Percentiles rank a stretch among this genome's conserved stretches.
Evolutionary conservation across 1,140 invertebrate genomes (phyloP).

Genomic region (Patella vulgata): DNA sequence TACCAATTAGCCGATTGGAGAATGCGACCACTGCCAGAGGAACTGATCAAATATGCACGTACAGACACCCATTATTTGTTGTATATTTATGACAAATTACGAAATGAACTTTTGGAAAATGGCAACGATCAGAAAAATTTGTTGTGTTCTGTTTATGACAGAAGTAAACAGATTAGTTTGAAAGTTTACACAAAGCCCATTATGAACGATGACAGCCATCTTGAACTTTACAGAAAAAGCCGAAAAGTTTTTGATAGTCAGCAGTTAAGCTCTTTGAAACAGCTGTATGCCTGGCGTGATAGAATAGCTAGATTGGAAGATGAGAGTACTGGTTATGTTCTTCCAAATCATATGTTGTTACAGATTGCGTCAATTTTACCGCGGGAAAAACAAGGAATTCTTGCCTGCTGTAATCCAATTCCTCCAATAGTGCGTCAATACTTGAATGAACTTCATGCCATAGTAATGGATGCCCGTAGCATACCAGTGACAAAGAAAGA

Average conservation of each 20-base stretch:
- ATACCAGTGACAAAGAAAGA: slow-evolving; percentile 76
- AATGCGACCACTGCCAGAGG: slow-evolving; percentile 86
- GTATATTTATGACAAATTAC: slow-evolving; percentile 88
- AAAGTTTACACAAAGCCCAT: slow-evolving; percentile 85
- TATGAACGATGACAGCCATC: slow-evolving; percentile 78
- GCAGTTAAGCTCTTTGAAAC: slow-evolving; percentile 84
- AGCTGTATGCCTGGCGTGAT: slow-evolving; percentile 92
- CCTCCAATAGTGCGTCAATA: slow-evolving; percentile 86
- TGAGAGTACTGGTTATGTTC: slow-evolving; percentile 88
- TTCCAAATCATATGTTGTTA: slow-evolving; percentile 96
- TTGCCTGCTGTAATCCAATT: slow-evolving; percentile 93
- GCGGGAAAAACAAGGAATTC: slow-evolving; percentile 89
- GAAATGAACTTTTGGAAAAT: slow-evolving; percentile 79
- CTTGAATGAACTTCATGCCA: slow-evolving; percentile 78
- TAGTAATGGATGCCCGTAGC: slow-evolving; percentile 80
- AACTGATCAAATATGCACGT: slow-evolving; percentile 88
- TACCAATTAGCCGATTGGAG: slow-evolving; percentile 98
- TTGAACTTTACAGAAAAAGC: slow-evolving; percentile 80
- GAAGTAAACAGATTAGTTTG: slow-evolving; percentile 78
- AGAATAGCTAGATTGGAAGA: slow-evolving; percentile 84
- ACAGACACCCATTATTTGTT: slow-evolving; percentile 96
- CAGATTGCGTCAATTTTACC: slow-evolving; percentile 91
- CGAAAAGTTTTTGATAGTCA: slow-evolving; percentile 84
- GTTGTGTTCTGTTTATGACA: slow-evolving; percentile 76
- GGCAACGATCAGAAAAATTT: slow-evolving; percentile 78